phyloP scores from a whole-genome alignment of 2,113 vertebrate species.

The Lepisosteus oculatus region DNA sequence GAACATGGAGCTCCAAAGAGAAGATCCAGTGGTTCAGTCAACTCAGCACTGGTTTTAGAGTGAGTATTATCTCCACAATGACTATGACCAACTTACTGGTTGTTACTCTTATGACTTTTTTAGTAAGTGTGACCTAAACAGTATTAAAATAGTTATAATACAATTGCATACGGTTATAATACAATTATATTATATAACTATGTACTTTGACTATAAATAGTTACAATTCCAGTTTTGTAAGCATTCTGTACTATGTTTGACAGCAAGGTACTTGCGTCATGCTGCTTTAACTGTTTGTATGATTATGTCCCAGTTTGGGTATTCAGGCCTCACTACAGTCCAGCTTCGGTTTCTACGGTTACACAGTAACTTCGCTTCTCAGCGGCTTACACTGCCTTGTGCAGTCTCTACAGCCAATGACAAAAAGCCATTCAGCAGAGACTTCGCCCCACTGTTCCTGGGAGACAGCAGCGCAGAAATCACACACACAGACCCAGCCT shows the following conservation, averaged over 20 bases:
- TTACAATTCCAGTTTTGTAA: too few relatives aligned
- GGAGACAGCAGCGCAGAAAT: conserved; percentile 56
- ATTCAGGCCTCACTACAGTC: conserved; percentile 54
- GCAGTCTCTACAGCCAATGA: conserved; percentile 12
- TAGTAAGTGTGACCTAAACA: too few relatives aligned
- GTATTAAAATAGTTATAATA: too few relatives aligned
- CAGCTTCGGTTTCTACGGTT: conserved; percentile 68
- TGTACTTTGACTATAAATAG: too few relatives aligned
- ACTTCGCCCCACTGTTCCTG: conserved; percentile 37
- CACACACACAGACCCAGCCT: conserved; percentile 20
- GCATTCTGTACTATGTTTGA: too few relatives aligned
- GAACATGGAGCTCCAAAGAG: conserved; percentile 28
- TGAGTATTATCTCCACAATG: conserved; percentile 23
- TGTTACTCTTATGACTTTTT: neutral
- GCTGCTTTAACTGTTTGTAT: neutral
- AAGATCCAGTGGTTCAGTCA: conserved; percentile 42
- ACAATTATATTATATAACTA: too few relatives aligned
- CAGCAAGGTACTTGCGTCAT: too few relatives aligned
- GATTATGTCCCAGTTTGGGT: conserved; percentile 53
- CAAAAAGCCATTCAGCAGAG: neutral
- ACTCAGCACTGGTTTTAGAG: conserved; percentile 38
- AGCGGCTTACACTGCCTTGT: conserved; percentile 52
- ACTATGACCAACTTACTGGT: neutral
- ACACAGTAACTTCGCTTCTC: conserved; percentile 58
- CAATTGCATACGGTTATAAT: too few relatives aligned